Conservation (phyloP, 2,797 vertebrate genomes). For the Poecile montanus region DNA sequence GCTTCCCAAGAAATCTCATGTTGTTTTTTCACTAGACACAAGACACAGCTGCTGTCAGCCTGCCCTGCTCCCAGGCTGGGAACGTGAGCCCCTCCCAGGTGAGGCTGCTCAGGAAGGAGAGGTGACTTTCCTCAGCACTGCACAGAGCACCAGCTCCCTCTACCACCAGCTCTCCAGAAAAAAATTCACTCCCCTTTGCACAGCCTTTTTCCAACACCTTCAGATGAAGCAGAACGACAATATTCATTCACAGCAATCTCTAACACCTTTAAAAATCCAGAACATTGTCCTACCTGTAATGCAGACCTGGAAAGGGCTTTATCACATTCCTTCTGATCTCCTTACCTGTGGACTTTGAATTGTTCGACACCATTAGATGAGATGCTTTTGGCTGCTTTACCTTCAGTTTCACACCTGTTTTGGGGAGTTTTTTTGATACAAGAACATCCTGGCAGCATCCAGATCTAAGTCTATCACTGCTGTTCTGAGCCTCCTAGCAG, state of each 20-base stretch:
- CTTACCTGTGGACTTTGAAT: not conserved
- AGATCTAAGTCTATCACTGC: not conserved
- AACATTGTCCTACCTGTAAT: not conserved
- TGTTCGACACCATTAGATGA: not conserved
- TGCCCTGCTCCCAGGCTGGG: not conserved
- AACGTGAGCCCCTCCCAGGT: accelerated
- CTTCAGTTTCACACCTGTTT: not conserved
- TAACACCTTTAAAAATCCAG: not conserved
- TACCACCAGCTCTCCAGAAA: not conserved
- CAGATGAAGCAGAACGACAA: not conserved
- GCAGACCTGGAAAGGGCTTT: not conserved
- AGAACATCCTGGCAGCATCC: not conserved
- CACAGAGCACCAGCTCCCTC: not conserved
- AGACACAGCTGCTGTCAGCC: accelerated
- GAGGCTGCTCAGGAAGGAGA: not conserved
- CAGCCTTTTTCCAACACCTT: not conserved
- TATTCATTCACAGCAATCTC: accelerated
- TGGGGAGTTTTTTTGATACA: not conserved
- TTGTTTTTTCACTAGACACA: not conserved
- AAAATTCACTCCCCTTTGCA: not conserved
- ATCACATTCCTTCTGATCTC: not conserved
- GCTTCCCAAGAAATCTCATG: not conserved
- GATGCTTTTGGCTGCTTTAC: not conserved
- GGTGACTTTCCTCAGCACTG: too few species aligned
- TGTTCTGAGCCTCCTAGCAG: not conserved